Base-by-base conservation (phyloP, 2,888 invertebrate genomes). In the Acanthococcus lagerstroemiae region DNA sequence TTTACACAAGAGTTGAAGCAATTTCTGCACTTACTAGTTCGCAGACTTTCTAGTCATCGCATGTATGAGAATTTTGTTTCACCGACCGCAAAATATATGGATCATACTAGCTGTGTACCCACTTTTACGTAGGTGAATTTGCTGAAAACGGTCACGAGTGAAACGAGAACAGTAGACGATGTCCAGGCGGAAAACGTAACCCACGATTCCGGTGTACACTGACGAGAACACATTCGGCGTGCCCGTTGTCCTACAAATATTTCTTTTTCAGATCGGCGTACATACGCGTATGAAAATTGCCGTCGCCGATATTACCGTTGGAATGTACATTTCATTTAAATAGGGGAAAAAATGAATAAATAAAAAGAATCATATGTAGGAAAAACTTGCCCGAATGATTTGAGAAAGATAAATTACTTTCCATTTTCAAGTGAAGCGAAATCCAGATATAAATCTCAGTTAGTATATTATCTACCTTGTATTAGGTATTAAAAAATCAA, bases 401-500 rank as follows among this genome's bases (percentile, higher is more conserved):
- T 26, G 27, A 30, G 26, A 52, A 48, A 61, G 61, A 61, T 61
- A 61, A 61, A 61, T 61, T 61, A 61, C 61, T 61, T 61, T 48
- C 61, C 52, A 50, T 61, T 61, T 61, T 50, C 61, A 61, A 61
- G 30, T 61, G 61, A 61, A 27, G 48, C 30, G 22, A 52, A 48
- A 61, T 50, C 22, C 48, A 48, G 61, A 61, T 61, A 61, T 48
- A 61, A 48, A 61, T 61, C 61, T 61, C 61, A 50, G 50, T 55
- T 27, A 30, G 55, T 50, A 30, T 61, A 61, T 48, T 61, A 61
- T 58, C 57, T 58, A 46, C 57, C 19, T 56, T 56, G 56, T 60
- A 61, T 48, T 61, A 61, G 50, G 48, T 61, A 61, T 61, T 61
- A 50, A 50, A 60, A 57, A 27, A 61, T 48, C 61, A 61, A 61